Conservation (phyloP, 2,888 invertebrate genomes). For the Salticus scenicus region DNA sequence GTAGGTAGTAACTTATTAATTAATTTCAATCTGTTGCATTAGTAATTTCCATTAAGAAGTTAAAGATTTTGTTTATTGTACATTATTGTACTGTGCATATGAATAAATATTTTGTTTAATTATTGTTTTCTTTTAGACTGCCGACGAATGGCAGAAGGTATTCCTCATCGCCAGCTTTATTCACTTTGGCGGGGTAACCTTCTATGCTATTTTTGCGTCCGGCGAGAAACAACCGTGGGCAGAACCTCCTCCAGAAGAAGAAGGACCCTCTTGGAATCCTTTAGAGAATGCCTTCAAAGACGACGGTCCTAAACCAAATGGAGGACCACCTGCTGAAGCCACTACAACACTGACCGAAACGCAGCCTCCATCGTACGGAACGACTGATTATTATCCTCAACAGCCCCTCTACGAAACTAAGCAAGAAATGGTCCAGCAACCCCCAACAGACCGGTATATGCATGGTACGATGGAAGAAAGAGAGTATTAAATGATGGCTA, state of each 20-base stretch:
- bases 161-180: constrained; percentile 96
- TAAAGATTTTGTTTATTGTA: too few relatives aligned
- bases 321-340: constrained; percentile 27
- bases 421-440: constrained; percentile 64
- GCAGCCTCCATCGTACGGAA: constrained; percentile 52
- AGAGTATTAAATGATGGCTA: constrained; percentile 45
- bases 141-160: constrained; percentile 88
- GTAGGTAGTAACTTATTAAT: too few relatives aligned
- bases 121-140: constrained; percentile 73
- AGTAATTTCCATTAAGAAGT: too few relatives aligned
- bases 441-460: constrained; percentile 80
- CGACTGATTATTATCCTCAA: constrained; percentile 42
- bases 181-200: constrained; percentile 95
- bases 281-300: constrained; percentile 80
- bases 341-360: constrained; percentile 40
- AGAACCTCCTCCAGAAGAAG: constrained; percentile 80
- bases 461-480: constrained; percentile 78
- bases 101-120: too few relatives aligned
- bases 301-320: constrained; percentile 34
- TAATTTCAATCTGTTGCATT: too few relatives aligned
- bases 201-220: constrained; percentile 97
- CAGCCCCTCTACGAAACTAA: constrained; percentile 63
- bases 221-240: constrained; percentile 99
- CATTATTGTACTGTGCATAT: too few relatives aligned
- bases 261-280: constrained; percentile 69